Base-by-base conservation (phyloP, 2,113 vertebrate genomes). In the Lanius collurio region DNA sequence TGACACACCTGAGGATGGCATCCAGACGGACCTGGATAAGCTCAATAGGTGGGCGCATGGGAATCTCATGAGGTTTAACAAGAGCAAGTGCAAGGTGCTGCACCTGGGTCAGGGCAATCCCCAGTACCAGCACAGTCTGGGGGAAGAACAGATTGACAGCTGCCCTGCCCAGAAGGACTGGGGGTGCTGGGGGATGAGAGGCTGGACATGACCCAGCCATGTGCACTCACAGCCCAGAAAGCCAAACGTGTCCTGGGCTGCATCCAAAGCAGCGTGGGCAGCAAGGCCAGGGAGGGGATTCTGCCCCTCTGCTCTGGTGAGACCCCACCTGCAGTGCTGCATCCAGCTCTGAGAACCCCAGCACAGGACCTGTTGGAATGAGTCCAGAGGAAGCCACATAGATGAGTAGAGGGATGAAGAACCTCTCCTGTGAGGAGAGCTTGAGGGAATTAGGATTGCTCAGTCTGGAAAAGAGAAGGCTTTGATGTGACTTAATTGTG, bases 41-140 rank as follows among this genome's bases (percentile, higher is more conserved):
- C 16, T 68, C 9, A 21, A 35, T 13, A 76, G 31, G 3, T 67
- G 37, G 5, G 16, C 0, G 0, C 14, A 12, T 27, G 31, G 44
- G 21, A 67, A 21, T 67, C 10, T 42, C 31, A 14, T 49, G 44
- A 50, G 22, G 9, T 52, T 33, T 10, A 59, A 52, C 9, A 31
- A 31, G 44, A 59, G 4, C 13, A 37, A 35, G 13, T 18, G 0
- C 24, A 35, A 50, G 16, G 35, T 49, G 24, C 60, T 20, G 5
- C 44, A 6, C 20, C 31, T 50, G 35, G 11, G 1, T 21, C 5
- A 1, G 52, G 8, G 6, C 8, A 42, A 22, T 0, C 3, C 5
- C 17, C 2, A 1, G 4, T 12, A 44, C 0, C 21, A 67, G 0
- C 20, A 19, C 15, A 41, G 44, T 9, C 52, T 50, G 37, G 26